These are phyloP conservation scores for Eulemur rufifrons DNA, from an alignment of 2,113 vertebrate species.

Conservation along the genomic window DNA sequence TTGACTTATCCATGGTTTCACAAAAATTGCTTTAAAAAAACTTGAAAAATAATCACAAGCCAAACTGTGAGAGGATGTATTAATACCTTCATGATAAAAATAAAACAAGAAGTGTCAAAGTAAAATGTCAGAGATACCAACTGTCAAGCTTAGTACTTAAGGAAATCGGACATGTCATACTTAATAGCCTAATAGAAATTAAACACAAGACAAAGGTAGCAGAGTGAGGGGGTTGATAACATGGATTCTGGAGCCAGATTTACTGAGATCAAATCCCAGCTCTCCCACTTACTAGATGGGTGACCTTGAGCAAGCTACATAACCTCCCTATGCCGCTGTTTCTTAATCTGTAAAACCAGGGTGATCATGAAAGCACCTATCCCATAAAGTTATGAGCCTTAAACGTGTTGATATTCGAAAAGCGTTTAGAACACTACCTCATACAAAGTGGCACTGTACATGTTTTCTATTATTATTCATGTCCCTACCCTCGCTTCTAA, in stretches of 20 bases:
- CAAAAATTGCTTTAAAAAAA: no score
- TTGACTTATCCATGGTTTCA: no score
- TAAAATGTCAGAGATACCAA: no score
- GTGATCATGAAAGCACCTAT: background rate
- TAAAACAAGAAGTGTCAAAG: no score
- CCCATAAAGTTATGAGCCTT: background rate
- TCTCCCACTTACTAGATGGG: background rate
- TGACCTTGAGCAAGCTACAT: background rate
- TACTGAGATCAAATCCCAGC: background rate
- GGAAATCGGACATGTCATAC: no score
- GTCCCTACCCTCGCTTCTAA: background rate
- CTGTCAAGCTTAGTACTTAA: no score
- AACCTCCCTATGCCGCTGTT: background rate
- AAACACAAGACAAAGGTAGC: background rate
- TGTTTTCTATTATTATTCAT: background rate
- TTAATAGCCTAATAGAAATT: background rate
- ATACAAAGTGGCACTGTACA: background rate
- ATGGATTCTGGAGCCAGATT: background rate
- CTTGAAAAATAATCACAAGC: no score
- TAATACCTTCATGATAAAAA: no score
- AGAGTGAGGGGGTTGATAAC: background rate
- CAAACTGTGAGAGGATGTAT: no score
- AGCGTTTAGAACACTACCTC: background rate
- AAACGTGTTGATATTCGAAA: background rate
- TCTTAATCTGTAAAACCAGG: conserved; percentile 27